Evolutionary conservation across 2,888 invertebrate genomes (phyloP), one percentile per base, ranked within the genome.

Genomic region (Ypsolopha scabrella): DNA sequence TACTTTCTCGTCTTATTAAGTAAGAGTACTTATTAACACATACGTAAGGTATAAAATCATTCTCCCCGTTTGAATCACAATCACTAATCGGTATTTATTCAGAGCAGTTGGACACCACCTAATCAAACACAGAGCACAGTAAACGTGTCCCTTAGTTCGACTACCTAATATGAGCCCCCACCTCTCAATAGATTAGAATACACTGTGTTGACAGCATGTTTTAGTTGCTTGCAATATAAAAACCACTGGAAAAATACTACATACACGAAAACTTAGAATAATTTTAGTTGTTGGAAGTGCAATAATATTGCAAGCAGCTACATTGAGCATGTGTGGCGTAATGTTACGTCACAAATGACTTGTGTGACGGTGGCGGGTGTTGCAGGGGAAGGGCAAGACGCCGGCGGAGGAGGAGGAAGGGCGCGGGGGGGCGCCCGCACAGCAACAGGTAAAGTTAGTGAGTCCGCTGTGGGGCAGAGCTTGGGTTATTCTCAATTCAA

Each of bases 331-430:
- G 55, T 51, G 51, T 55, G 53, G 61, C 66, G 72, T 24, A 24
- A 24, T n/a, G n/a, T 24, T 24, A 24, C 24, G 24, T 24, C 24
- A 24, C 24, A 24, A 24, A 4, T 24, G 24, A 24, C 24, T 24
- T 24, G 24, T 24, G 24, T 77, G 65, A 76, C 73, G 79, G 80
- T 75, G 80, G 72, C 55, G 75, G 79, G 73, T 81, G 79, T 83
- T 82, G 63, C 85, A 85, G 85, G 82, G 82, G 59, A 82, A 82
- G 65, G 80, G 77, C 72, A 75, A 80, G 52, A 72, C 78, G 52
- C 76, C 80, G 63, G 72, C 70, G 48, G 76, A 74, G n/a, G 80
- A 74, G 55, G 74, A 62, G 46, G 79, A 69, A 54, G 61, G 53
- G 35, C 38, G 44, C 6, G 37, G 14, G 36, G 51, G 24, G 48